phyloP scores from a whole-genome alignment of 2,797 vertebrate genomes.

The Hafferia zeledoni region DNA sequence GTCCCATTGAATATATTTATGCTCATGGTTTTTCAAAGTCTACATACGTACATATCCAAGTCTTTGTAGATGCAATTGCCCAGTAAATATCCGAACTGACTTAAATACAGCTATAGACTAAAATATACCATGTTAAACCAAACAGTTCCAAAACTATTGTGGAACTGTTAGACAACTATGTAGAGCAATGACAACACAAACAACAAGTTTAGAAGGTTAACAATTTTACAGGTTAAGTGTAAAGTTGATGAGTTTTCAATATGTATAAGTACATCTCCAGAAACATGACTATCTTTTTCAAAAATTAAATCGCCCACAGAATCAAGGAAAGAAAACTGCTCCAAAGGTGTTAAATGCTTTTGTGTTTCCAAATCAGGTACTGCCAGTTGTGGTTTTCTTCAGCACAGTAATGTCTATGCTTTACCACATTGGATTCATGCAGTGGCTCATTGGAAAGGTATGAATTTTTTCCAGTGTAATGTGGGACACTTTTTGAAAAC shows the following conservation, averaged over 20 bases:
- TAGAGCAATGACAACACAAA: background rate
- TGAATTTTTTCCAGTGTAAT: background rate
- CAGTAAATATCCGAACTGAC: background rate
- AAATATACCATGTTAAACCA: background rate
- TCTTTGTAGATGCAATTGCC: background rate
- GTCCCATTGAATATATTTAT: background rate
- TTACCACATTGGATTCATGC: slow-evolving; percentile 85
- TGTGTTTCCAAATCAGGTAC: slow-evolving; percentile 74
- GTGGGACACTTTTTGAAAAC: background rate
- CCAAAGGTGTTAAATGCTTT: background rate
- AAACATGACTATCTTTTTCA: background rate
- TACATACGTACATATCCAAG: background rate
- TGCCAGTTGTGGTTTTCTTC: slow-evolving; percentile 88
- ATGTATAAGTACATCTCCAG: background rate
- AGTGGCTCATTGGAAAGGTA: slow-evolving; percentile 89
- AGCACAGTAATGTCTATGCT: slow-evolving; percentile 86
- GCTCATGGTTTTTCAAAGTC: background rate
- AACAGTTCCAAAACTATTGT: background rate
- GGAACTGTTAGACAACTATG: background rate
- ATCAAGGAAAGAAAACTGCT: background rate
- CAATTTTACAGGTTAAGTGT: background rate
- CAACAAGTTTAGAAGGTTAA: background rate
- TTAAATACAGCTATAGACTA: background rate
- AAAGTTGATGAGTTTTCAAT: background rate
- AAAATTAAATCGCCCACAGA: background rate